These are phyloP conservation scores for Lycopodina hypogea DNA, from an alignment of 37 sponge, comb jelly and placozoan species.

Conservation along the genomic window DNA sequence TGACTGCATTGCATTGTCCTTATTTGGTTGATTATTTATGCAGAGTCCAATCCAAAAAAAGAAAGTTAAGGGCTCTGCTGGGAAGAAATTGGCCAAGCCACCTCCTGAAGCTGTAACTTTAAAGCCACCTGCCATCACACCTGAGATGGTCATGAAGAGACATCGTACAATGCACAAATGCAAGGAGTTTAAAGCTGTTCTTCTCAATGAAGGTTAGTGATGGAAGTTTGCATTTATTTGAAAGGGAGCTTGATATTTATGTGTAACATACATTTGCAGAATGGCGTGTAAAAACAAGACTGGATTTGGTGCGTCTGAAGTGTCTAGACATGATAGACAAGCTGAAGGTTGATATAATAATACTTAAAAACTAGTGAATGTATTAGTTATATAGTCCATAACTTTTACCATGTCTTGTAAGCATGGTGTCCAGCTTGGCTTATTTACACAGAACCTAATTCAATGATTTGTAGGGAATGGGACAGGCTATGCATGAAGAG, in stretches of 20 bases:
- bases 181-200: constrained; percentile 49
- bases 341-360: constrained; percentile 38
- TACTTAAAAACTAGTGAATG: background rate
- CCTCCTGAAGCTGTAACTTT: background rate
- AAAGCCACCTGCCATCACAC: constrained; percentile 12
- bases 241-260: background rate
- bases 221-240: background rate
- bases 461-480: background rate
- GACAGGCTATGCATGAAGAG: constrained; percentile 39
- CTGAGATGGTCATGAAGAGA: constrained; percentile 24
- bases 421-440: background rate
- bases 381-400: background rate
- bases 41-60: background rate
- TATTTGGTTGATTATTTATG: background rate
- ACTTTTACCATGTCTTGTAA: background rate
- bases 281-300: constrained; percentile 12
- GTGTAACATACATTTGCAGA: constrained; percentile 1
- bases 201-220: constrained; percentile 47
- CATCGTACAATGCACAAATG: constrained; percentile 32
- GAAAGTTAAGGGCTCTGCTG: constrained; percentile 8
- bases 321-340: constrained; percentile 20
- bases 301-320: constrained; percentile 40
- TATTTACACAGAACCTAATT: background rate
- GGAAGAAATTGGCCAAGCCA: background rate
- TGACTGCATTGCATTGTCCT: background rate